Base-by-base conservation (phyloP, 2,888 invertebrate genomes). In the Meiosimyza platycephala region DNA sequence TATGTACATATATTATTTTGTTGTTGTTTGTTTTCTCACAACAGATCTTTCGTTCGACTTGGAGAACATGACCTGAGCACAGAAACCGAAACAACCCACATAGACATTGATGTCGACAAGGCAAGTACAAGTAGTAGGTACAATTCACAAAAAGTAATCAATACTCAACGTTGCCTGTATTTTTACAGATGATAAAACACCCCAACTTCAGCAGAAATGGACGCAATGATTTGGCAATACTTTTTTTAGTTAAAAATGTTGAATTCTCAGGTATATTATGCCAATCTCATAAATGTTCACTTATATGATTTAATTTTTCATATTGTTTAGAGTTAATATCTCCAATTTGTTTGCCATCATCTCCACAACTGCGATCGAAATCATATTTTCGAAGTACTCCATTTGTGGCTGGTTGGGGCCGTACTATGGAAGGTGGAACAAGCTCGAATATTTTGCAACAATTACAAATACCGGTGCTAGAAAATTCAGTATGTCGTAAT, bases 151-250 rank as follows among this genome's bases (percentile, higher is more conserved):
- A 7, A 40, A 40, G 9, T 40, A 40, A 40, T 2, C 40, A 40
- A 40, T 40, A 40, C 40, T 40, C 4, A 40, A 9, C 9, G 40
- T 40, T 28, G 3, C 54, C n/a, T 70, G 22, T 71, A 22, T 22
- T 16, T 63, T 69, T 65, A 22, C 62, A 80, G 80, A 54, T 69
- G 40, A 64, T 77, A 54, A 73, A 69, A 47, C 83, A 83, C 80
- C 79, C 81, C 0, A 59, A 78, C 28, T 83, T 80, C 65, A 77
- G 77, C 16, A 72, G 70, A 48, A 79, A 89, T 13, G 91, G 89
- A 80, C 90, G 90, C 60, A 93, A 93, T 79, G 96, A 97, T 84
- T 92, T 96, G 75, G 95, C 93, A 0, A 84, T 96, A 6, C 84
- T 96, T 0, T 89, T 90, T 72, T 85, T 95, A 57, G 86, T 88